phyloP scores from a whole-genome alignment of 2,888 invertebrate species.

The Limenitis camilla region DNA sequence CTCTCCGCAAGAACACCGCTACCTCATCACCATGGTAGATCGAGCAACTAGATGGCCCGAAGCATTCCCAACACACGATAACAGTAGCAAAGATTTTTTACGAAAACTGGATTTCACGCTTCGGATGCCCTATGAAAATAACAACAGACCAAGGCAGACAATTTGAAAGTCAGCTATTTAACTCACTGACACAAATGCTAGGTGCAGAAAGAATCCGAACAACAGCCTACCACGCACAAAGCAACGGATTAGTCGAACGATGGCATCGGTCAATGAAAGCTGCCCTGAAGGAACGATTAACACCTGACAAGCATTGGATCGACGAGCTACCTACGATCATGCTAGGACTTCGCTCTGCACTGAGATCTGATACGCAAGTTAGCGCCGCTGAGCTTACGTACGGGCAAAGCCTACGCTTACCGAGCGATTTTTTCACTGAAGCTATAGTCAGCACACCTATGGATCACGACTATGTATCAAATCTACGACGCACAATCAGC shows the following conservation, averaged over 20 bases:
- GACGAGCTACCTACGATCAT: slow-evolving; percentile 25
- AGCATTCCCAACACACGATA: slow-evolving; percentile 29
- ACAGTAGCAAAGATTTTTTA: background rate
- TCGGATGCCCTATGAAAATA: slow-evolving; percentile 22
- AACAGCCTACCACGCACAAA: slow-evolving; percentile 23
- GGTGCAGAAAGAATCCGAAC: slow-evolving; percentile 22
- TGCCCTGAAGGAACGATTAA: slow-evolving; percentile 8
- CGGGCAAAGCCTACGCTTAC: background rate
- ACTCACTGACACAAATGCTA: slow-evolving; percentile 10
- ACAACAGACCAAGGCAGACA: slow-evolving; percentile 24
- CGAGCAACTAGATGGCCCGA: slow-evolving; percentile 31
- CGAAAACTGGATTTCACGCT: slow-evolving; percentile 4
- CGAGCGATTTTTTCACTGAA: background rate
- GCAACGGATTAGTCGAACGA: slow-evolving; percentile 18
- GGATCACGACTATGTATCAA: slow-evolving; percentile 19
- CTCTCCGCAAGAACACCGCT: slow-evolving; percentile 5
- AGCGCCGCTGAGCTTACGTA: slow-evolving; percentile 23
- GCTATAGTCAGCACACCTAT: background rate
- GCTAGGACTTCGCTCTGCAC: background rate
- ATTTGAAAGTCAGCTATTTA: slow-evolving; percentile 22
- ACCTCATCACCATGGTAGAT: slow-evolving; percentile 25
- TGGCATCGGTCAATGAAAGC: slow-evolving; percentile 21
- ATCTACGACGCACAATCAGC: background rate
- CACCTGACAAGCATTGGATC: slow-evolving; percentile 21
- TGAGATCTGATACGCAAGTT: background rate